These are phyloP conservation scores for Coelopa frigida DNA, from an alignment of 1,140 invertebrate species.

Conservation along the genomic window DNA sequence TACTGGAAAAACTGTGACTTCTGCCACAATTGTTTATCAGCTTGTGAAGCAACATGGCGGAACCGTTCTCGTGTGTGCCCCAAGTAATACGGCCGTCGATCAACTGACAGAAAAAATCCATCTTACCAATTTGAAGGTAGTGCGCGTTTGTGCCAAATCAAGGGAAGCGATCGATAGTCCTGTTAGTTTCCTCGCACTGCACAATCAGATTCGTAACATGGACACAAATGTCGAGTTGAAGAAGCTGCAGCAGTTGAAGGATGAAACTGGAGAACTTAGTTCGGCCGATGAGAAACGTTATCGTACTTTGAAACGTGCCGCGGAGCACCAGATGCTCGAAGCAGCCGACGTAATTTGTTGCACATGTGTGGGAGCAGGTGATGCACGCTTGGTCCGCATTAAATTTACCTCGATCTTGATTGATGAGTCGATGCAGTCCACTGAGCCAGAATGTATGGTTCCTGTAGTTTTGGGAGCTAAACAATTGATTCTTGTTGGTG, in stretches of 20 bases:
- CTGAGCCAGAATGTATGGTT: slow-evolving; percentile 98
- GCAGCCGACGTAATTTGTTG: slow-evolving; percentile 98
- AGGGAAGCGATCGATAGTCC: slow-evolving; percentile 97
- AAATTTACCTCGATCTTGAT: slow-evolving; percentile 97
- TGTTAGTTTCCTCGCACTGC: slow-evolving; percentile 92
- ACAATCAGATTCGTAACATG: slow-evolving; percentile 95
- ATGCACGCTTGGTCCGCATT: slow-evolving; percentile 81
- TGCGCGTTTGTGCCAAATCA: slow-evolving; percentile 95
- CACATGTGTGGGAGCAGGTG: slow-evolving; percentile 97
- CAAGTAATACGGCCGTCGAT: slow-evolving; percentile 98
- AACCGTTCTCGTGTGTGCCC: slow-evolving; percentile 95
- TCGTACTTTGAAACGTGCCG: slow-evolving; percentile 80
- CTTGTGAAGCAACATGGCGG: slow-evolving; percentile 90
- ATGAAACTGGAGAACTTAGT: slow-evolving; percentile 94
- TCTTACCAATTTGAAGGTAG: slow-evolving; percentile 92
- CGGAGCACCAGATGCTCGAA: slow-evolving; percentile 87
- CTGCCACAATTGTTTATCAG: slow-evolving; percentile 98
- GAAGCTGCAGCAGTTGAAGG: slow-evolving; percentile 94
- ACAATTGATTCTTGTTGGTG: slow-evolving; percentile 91
- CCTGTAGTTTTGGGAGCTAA: slow-evolving; percentile 96
- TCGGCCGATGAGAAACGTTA: slow-evolving; percentile 93
- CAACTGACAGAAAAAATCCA: slow-evolving; percentile 99
- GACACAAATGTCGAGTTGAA: slow-evolving; percentile 84
- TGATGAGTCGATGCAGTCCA: slow-evolving; percentile 95
- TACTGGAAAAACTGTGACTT: slow-evolving; percentile 98